phyloP scores from a whole-genome alignment of 2,797 vertebrate genomes.

The Avahi laniger region DNA sequence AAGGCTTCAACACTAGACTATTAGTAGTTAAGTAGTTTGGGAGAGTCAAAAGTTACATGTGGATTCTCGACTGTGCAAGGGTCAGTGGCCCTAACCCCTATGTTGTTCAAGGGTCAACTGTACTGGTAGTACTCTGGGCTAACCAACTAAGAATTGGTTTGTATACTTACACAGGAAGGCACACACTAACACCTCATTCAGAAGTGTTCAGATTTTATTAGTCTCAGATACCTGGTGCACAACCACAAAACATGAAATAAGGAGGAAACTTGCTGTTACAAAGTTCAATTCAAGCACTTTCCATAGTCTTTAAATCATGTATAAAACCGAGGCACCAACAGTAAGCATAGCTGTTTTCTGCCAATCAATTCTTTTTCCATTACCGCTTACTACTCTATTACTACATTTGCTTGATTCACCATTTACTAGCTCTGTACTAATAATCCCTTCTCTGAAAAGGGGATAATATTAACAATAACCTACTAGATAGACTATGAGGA shows the following conservation, averaged over 20 bases:
- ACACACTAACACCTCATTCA: not conserved
- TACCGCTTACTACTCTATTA: not conserved
- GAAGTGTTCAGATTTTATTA: not conserved
- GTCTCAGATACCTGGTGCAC: not conserved
- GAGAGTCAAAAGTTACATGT: not conserved
- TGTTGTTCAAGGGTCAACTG: not conserved
- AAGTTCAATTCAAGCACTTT: not conserved
- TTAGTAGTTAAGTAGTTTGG: not conserved
- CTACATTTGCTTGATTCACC: not conserved
- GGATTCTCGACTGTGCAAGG: not conserved
- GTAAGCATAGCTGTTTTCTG: not conserved
- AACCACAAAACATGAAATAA: slow-evolving; percentile 7
- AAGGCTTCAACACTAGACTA: not conserved
- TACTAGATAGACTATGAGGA: not conserved
- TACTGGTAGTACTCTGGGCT: not conserved
- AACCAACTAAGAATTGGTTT: not conserved
- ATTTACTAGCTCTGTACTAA: not conserved
- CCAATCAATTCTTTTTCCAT: not conserved
- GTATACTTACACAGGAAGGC: not conserved
- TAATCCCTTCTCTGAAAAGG: not conserved
- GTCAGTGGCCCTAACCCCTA: not conserved
- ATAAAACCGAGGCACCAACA: not conserved
- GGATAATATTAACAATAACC: not conserved
- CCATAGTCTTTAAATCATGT: not conserved
- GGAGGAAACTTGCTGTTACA: not conserved